These are phyloP conservation scores for Phyllotreta cruciferae DNA, from an alignment of 2,888 invertebrate genomes.

Conservation along the genomic window DNA sequence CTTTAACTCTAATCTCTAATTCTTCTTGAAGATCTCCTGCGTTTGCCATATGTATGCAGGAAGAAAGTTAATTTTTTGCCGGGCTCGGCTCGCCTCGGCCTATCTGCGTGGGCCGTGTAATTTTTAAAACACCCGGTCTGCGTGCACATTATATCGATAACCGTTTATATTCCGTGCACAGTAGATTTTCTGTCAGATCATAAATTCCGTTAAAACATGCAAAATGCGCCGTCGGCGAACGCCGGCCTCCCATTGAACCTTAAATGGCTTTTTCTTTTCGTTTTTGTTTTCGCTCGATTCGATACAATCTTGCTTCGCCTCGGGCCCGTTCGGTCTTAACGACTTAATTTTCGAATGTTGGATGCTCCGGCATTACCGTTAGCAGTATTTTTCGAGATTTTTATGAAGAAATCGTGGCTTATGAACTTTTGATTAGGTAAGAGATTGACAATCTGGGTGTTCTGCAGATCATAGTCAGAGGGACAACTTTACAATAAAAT, in stretches of 20 bases:
- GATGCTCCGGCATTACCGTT: conserved; percentile 26
- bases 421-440: conserved; percentile 27
- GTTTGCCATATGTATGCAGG: no score
- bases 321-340: conserved; percentile 31
- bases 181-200: conserved; percentile 2
- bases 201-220: conserved; percentile 18
- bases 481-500: background rate
- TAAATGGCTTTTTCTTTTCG: conserved; percentile 20
- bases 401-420: conserved; percentile 35
- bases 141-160: no score
- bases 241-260: conserved; percentile 16
- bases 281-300: conserved; percentile 30
- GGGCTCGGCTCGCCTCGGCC: no score
- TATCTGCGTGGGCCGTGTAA: no score
- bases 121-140: no score
- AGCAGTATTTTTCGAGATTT: conserved; percentile 29
- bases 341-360: conserved; percentile 36
- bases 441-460: conserved; percentile 35
- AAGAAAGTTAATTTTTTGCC: no score
- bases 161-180: background rate
- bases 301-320: conserved; percentile 35
- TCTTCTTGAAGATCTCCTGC: no score
- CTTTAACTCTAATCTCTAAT: no score
- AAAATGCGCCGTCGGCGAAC: conserved; percentile 1
- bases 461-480: conserved; percentile 14